phyloP scores from a whole-genome alignment of 2,113 vertebrate genomes.

The Anolis carolinensis region DNA sequence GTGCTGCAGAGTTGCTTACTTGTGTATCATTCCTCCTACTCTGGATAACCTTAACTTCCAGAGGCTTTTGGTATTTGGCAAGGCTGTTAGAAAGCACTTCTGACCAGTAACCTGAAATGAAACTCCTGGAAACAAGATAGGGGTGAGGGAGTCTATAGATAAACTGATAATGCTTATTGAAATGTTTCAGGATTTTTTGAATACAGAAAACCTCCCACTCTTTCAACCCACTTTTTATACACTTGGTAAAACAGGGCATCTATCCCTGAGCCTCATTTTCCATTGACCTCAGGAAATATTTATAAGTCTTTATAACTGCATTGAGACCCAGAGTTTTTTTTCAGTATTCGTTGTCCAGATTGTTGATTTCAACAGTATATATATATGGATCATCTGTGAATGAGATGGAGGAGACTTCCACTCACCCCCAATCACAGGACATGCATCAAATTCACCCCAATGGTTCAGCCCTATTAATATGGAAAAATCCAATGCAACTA shows the following conservation, averaged over 20 bases:
- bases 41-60: not conserved
- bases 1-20: not conserved
- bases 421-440: not conserved
- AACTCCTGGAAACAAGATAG: constrained; percentile 54
- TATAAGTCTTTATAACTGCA: too few species aligned
- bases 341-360: constrained; percentile 52
- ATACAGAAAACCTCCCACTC: not conserved
- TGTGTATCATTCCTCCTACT: not conserved
- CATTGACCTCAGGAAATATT: too few species aligned
- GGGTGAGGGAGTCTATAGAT: constrained; percentile 39
- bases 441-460: too few species aligned
- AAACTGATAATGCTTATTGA: not conserved
- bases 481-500: too few species aligned
- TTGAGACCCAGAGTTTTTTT: constrained; percentile 4
- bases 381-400: constrained; percentile 16
- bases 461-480: too few species aligned
- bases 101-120: constrained; percentile 59
- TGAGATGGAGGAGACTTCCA: constrained; percentile 10
- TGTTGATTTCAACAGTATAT: too few species aligned
- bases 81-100: constrained; percentile 55
- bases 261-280: not conserved
- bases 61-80: not conserved
- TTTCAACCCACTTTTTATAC: not conserved
- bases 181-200: not conserved
- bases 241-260: not conserved